A percentile compares a stretch with the other conserved stretches of the same genome.
Evolutionary conservation across 2,797 vertebrate species (phyloP).

Genomic region (Limosa lapponica): DNA sequence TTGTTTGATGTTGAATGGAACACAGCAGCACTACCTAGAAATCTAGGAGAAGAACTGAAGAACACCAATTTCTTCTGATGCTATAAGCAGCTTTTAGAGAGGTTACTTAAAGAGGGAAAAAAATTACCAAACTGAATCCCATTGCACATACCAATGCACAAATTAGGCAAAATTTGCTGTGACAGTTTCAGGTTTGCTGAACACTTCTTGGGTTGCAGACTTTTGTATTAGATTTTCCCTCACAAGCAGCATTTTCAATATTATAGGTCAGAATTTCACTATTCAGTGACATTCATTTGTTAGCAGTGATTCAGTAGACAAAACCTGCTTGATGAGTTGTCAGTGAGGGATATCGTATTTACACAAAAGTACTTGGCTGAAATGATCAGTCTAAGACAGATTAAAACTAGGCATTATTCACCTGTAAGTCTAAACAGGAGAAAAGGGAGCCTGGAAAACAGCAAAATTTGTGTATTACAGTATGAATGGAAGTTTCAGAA

Average conservation of each 20-base stretch:
- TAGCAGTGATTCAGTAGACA: neutral
- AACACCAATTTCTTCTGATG: conserved; percentile 10
- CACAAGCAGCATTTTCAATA: neutral
- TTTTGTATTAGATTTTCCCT: neutral
- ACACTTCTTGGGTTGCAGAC: neutral
- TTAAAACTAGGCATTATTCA: neutral
- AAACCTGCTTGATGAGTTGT: neutral
- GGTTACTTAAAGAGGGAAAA: neutral
- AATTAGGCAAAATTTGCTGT: neutral
- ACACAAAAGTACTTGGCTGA: neutral
- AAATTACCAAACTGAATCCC: neutral
- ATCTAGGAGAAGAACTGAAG: conserved; percentile 37
- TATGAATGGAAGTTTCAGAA: conserved; percentile 2
- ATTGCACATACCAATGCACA: neutral
- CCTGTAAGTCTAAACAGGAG: neutral
- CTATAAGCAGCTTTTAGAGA: conserved; percentile 1
- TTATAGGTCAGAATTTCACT: neutral
- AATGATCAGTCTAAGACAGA: neutral
- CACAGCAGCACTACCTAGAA: conserved; percentile 38
- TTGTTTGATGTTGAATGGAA: conserved; percentile 57
- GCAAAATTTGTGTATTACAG: neutral
- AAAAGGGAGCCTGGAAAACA: neutral
- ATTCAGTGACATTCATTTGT: neutral
- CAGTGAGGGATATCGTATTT: neutral
- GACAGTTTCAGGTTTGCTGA: neutral